phyloP scores from a whole-genome alignment of 2,888 invertebrate species.

The Cheilosia urbana region DNA sequence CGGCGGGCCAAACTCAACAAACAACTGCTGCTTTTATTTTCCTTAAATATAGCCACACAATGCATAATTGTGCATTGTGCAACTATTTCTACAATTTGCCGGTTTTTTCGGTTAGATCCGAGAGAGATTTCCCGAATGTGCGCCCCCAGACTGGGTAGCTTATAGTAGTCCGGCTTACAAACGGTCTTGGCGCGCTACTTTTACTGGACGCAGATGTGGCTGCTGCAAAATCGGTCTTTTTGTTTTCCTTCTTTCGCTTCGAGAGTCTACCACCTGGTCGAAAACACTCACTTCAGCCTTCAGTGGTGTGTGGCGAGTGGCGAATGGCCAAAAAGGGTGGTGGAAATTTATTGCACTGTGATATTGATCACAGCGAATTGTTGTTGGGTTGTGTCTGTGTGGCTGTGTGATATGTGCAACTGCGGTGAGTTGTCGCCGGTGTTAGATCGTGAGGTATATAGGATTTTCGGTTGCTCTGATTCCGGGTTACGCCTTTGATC shows the following conservation, averaged over 20 bases:
- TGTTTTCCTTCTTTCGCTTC: constrained; percentile 42
- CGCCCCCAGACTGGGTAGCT: constrained; percentile 25
- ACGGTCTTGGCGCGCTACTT: constrained; percentile 47
- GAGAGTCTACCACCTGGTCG: constrained; percentile 62
- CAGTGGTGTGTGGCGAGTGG: not conserved
- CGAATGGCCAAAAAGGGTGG: constrained; percentile 10
- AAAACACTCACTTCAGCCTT: constrained; percentile 28
- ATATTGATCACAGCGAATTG: constrained; percentile 65
- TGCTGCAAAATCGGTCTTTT: constrained; percentile 42
- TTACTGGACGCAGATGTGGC: constrained; percentile 72
- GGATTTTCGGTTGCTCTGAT: constrained; percentile 63
- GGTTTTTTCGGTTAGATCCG: constrained; percentile 34
- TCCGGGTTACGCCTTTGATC: constrained; percentile 73
- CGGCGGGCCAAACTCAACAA: constrained; percentile 5
- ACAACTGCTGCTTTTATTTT: not conserved
- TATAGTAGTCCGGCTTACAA: constrained; percentile 24
- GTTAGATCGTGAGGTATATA: constrained; percentile 67
- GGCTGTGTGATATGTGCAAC: constrained; percentile 58
- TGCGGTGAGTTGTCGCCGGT: constrained; percentile 34
- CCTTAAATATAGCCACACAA: constrained; percentile 66
- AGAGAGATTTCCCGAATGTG: constrained; percentile 42
- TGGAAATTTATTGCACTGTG: constrained; percentile 66
- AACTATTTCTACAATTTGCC: constrained; percentile 57
- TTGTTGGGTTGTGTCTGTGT: constrained; percentile 25
- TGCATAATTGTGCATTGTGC: constrained; percentile 74